Evolutionary conservation across 1,140 invertebrate species (phyloP), one percentile per base, ranked within the genome.

Genomic region (Trichonephila clavata): DNA sequence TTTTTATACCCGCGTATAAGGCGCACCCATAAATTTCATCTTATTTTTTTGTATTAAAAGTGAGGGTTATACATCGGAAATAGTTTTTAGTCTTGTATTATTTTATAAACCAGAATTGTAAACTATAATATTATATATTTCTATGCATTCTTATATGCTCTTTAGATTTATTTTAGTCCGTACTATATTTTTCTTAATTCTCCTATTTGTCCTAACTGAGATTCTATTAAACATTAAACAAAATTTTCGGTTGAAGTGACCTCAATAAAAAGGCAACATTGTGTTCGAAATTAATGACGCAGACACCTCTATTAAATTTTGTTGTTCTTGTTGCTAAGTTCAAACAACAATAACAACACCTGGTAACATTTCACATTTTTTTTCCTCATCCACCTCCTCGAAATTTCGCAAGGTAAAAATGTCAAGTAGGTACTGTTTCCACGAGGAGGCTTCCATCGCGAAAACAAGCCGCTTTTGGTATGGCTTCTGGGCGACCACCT

Each of bases 401-500:
- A 86, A 86, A 32, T 86, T 88, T 88, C 86, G 60, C 86, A 88
- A 88, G 32, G 50, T 24, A 86, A 86, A 71, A 71, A 83, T 60
- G 24, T 86, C 84, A 57, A 86, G 84, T 60, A 86, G 59, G 50
- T 60, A 60, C 50, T 27, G 50, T 60, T 63, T 60, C 24, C 27
- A 63, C 18, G 86, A 59, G 43, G 18, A 59, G 24, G 60, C 20
- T 88, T 24, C 61, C 86, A 68, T 14, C 61, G 65, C 61, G 86
- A 88, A 68, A 88, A 88, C 86, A 88, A 63, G 86, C 86, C 86
- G 60, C 86, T 88, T 88, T 88, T 88, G 86, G 86, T 88, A 88
- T 88, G 61, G 27, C 86, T 43, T 50, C 24, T 18, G 86, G 39
- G 24, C 61, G 39, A 88, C 86, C 60, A 88, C 86, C 86, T 88